Percentiles rank a stretch among this genome's conserved stretches.
These are phyloP conservation scores for Caenorhabditis latens DNA, from an alignment of 1,140 invertebrate genomes.

Conservation along the genomic window DNA sequence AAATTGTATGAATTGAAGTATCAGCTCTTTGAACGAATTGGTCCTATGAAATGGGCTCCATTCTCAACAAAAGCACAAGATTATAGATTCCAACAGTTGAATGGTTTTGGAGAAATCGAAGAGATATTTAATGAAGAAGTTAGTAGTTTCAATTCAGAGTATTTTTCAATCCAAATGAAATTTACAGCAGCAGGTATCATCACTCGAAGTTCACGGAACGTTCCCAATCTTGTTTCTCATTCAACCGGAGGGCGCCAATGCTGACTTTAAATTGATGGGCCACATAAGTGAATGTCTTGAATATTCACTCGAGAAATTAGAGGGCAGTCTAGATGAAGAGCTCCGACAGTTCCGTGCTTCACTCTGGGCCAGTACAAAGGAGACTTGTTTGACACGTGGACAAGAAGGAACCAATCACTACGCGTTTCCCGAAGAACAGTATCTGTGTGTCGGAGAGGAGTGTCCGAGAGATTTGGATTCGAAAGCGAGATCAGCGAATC, in stretches of 20 bases:
- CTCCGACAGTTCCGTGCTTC: constrained; percentile 68
- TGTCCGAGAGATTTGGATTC: constrained; percentile 27
- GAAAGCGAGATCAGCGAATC: constrained; percentile 28
- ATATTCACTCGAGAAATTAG: constrained; percentile 66
- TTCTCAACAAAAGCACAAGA: constrained; percentile 26
- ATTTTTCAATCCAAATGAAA: not conserved
- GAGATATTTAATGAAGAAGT: constrained; percentile 59
- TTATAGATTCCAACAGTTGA: constrained; percentile 54
- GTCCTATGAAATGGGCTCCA: constrained; percentile 1
- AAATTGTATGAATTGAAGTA: constrained; percentile 27
- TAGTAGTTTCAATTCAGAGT: not conserved
- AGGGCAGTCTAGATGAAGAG: constrained; percentile 67
- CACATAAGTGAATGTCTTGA: constrained; percentile 67
- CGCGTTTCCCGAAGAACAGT: constrained; percentile 72
- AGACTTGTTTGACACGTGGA: constrained; percentile 64
- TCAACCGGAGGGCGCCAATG: constrained; percentile 67
- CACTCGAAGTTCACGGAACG: not conserved
- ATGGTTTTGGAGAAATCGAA: constrained; percentile 41
- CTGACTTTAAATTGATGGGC: constrained; percentile 65
- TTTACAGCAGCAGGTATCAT: constrained; percentile 23
- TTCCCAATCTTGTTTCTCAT: constrained; percentile 67
- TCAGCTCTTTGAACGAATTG: constrained; percentile 28
- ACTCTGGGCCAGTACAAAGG: constrained; percentile 61
- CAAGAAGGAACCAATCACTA: constrained; percentile 65
- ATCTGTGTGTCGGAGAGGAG: constrained; percentile 55